Conservation (phyloP, 2,888 invertebrate genomes). For the Camponotus fellah region DNA sequence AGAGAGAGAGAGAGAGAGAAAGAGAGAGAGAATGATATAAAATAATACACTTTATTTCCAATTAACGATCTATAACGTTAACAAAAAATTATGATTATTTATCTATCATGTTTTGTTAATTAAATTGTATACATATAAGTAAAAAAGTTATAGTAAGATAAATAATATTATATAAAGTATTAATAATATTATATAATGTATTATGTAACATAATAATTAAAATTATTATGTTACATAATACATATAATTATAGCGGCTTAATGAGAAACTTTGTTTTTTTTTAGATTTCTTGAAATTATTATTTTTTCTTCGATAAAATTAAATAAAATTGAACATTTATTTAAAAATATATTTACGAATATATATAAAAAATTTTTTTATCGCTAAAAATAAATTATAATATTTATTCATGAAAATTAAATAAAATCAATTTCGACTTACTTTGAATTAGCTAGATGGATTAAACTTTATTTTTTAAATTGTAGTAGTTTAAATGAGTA, state of each 20-base stretch:
- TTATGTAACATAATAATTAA: not conserved
- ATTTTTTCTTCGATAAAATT: not conserved
- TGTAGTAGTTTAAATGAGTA: constrained; percentile 6
- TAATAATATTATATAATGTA: not conserved
- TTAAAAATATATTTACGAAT: not conserved
- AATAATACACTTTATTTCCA: not conserved
- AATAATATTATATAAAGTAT: not conserved
- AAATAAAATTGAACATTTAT: constrained; percentile 16
- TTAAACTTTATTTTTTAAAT: constrained; percentile 6
- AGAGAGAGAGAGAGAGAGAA: no score
- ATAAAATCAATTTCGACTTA: not conserved
- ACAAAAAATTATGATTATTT: not conserved
- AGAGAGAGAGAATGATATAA: not conserved
- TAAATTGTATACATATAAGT: not conserved
- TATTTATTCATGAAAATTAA: not conserved
- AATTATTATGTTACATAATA: no score
- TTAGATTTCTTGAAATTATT: not conserved
- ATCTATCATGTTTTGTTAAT: not conserved
- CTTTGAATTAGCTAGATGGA: not conserved
- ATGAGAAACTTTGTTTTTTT: not conserved
- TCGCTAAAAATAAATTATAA: not conserved
- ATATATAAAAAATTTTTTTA: not conserved
- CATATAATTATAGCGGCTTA: not conserved
- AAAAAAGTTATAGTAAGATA: not conserved
- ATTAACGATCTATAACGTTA: not conserved